Evolutionary conservation across 2,888 invertebrate species (phyloP), one percentile per base, ranked within the genome.

Genomic region (Monochamus alternatus): DNA sequence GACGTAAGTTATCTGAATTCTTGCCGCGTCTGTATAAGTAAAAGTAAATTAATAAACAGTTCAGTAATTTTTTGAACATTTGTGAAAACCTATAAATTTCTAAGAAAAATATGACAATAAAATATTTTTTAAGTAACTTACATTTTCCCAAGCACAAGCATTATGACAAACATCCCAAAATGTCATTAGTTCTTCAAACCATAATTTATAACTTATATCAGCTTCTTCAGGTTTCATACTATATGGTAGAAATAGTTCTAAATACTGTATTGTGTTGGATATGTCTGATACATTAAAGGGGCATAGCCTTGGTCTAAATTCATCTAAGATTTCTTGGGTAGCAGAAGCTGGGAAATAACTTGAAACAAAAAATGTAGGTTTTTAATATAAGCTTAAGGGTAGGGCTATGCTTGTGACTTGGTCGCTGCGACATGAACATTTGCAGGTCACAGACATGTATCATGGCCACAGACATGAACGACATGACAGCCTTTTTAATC

Each of bases 301-400:
- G 85, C 94, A 95, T 70, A 98, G 89, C 82, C 91, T 91, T 0
- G 97, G 97, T 70, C 95, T 91, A 86, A 95, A 92, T 88, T 96
- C 95, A 73, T 94, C 95, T 70, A 98, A 89, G 85, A 98, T 96
- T 89, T 98, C 97, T 88, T 93, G 92, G 0, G 97, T 97, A 0
- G 96, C 93, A 51, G 90, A 91, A 59, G 93, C 88, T 73, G 94
- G 91, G 86, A 95, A 95, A 87, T 95, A 96, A 71, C 94, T 94
- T 85, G n/a, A 51, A 75, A 73, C 9, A 60, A 63, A 51, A 62
- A 63, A 43, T 22, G 52, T 44, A 12, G 38, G 38, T 38, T 38
- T 38, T 38, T 38, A 38, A 38, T 38, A 38, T 38, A 38, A 38
- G n/a, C n/a, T n/a, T n/a, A n/a, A 22, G 22, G 22, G 22, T 1